Percentiles rank a stretch among this genome's conserved stretches.
These are phyloP conservation scores for Himantopus leucocephalus DNA, from an alignment of 2,113 vertebrate genomes.

Conservation along the genomic window DNA sequence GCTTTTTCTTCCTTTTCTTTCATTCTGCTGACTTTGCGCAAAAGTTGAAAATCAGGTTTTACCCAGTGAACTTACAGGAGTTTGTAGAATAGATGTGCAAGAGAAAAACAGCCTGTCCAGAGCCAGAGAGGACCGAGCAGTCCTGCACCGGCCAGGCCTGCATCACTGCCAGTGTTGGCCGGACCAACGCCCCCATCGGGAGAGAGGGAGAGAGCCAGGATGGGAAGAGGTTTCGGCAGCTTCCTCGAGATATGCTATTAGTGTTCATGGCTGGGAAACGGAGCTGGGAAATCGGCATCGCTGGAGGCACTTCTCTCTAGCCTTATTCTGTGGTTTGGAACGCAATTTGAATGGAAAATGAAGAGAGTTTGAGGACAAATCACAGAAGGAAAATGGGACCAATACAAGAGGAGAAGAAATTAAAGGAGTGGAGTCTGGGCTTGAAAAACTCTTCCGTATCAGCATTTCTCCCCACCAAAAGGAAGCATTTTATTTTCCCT, in stretches of 20 bases:
- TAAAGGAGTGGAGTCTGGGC: background rate
- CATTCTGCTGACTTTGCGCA: conserved; percentile 41
- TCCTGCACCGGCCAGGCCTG: background rate
- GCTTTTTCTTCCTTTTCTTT: background rate
- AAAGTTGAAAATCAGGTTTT: conserved; percentile 37
- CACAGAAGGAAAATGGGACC: background rate
- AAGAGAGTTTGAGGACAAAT: background rate
- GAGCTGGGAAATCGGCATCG: background rate
- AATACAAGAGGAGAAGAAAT: background rate
- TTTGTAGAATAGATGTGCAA: background rate
- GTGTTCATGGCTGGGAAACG: background rate
- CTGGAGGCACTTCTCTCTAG: background rate
- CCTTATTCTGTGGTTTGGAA: conserved; percentile 11
- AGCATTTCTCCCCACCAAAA: conserved; percentile 7
- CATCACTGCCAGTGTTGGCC: rapidly evolving
- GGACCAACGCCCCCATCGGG: rapidly evolving
- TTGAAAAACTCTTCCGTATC: conserved; percentile 16
- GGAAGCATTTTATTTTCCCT: conserved; percentile 46
- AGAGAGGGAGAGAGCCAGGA: background rate
- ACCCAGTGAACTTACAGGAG: background rate
- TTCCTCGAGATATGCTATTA: background rate
- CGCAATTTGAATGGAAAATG: conserved; percentile 42
- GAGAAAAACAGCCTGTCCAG: background rate
- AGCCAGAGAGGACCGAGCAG: background rate
- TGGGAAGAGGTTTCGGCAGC: background rate